Evolutionary conservation across 2,797 vertebrate genomes (phyloP).

Genomic region (Limnodromus scolopaceus): DNA sequence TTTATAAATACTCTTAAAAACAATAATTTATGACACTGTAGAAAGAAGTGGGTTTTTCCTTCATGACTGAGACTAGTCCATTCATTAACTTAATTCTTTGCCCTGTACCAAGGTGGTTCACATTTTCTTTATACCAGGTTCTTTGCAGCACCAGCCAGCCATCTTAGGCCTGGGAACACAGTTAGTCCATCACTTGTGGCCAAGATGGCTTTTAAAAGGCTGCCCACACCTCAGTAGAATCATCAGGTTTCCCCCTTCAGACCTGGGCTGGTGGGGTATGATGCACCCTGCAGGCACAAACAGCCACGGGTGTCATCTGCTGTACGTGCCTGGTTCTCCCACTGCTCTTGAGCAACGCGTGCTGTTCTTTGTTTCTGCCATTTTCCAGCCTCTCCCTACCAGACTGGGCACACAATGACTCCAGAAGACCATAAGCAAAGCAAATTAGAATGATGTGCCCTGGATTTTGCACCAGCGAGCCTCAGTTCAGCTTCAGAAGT

Average conservation of each 20-base stretch:
- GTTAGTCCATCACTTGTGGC: fast-evolving
- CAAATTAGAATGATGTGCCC: conserved; percentile 16
- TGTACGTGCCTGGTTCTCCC: neutral
- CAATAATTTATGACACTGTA: neutral
- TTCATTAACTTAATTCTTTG: neutral
- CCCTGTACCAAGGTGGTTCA: neutral
- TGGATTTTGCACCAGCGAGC: neutral
- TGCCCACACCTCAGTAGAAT: neutral
- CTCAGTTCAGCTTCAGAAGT: conserved; percentile 31
- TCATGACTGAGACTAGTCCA: fast-evolving
- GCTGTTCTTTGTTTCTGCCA: neutral
- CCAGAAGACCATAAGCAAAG: conserved; percentile 11
- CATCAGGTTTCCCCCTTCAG: neutral
- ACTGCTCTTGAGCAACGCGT: fast-evolving
- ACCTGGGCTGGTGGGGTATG: neutral
- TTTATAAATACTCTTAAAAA: neutral
- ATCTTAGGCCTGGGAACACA: neutral
- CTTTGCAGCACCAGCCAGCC: neutral
- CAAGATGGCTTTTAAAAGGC: neutral
- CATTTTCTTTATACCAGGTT: neutral
- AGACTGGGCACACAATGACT: neutral
- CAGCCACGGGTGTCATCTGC: neutral
- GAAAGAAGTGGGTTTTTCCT: neutral
- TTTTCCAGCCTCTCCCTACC: neutral
- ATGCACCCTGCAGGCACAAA: neutral